Base-by-base conservation (phyloP, 2,888 invertebrate species). In the Cristatella mucedo region DNA sequence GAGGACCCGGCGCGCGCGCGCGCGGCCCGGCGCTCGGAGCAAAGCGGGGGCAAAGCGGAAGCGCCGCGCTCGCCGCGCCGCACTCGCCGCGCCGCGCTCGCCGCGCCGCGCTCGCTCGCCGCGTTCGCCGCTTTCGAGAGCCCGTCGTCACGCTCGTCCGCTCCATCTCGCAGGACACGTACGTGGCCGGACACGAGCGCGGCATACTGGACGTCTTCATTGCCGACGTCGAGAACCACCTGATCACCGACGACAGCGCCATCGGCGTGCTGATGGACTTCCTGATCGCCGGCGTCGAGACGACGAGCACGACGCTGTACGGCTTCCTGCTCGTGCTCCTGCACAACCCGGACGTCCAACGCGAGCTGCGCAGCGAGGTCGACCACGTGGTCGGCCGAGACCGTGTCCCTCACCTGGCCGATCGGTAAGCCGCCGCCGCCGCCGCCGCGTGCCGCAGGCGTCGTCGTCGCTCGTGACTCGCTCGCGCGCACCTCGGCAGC, bases 321-420 rank as follows among this genome's bases (percentile, higher is more conserved):
- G 40, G 31, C 3, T 22, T 40, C 24, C 9, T 42, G 16, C 26
- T 38, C 15, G 36, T 38, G 13, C 26, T 44, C 15, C 7, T 53
- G 1, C 50, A 54, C 38, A 31, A 52, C 26, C 54, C 53, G 2
- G 46, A 52, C n/a, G 33, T 58, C 13, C 56, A 58, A 42, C 41
- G 47, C 3, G 39, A 41, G 15, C 44, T 58, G 20, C 49, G 51
- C 41, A 38, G 43, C 6, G 55, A 58, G 39, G 44, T 56, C 11
- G 42, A 47, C 24, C 37, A 43, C n/a, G 45, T 46, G 26, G 39
- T 52, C 4, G 46, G 46, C 4, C 19, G 29, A n/a, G 33, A 41
- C 33, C 44, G 46, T 11, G 38, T 43, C 2, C 50, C 51, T 7
- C 6, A 18, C 5, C 13, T 36, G 4, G 5, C 18, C 7, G 36